Conservation (phyloP, 2,797 vertebrate genomes). For the Gymnothorax javanicus region DNA sequence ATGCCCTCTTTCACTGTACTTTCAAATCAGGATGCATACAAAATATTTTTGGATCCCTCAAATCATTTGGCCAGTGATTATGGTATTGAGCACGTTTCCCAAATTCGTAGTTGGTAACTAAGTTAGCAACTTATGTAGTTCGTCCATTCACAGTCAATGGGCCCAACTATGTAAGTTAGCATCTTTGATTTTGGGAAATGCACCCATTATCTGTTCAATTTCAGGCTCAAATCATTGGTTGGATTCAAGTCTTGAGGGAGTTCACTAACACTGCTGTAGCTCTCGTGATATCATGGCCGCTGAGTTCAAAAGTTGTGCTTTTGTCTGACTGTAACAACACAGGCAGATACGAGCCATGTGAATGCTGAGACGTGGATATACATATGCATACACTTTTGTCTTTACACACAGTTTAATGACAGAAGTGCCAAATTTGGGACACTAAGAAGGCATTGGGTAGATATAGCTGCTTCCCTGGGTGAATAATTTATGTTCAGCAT, state of each 20-base stretch:
- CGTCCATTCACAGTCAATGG: too few relatives aligned
- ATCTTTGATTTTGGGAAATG: too few relatives aligned
- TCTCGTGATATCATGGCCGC: background rate
- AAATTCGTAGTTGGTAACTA: too few relatives aligned
- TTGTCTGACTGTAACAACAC: background rate
- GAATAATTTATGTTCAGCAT: background rate
- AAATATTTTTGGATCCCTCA: too few relatives aligned
- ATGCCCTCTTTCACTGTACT: too few relatives aligned
- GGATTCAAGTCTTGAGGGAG: background rate
- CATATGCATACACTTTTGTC: constrained; percentile 20
- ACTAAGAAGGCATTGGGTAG: background rate
- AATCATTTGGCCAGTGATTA: background rate
- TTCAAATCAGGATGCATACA: too few relatives aligned
- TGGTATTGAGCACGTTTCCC: too few relatives aligned
- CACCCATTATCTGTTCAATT: too few relatives aligned
- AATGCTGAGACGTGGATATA: constrained; percentile 11
- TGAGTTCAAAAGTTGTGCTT: background rate
- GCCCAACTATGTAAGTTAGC: too few relatives aligned
- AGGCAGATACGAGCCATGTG: constrained; percentile 21
- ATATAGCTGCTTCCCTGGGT: background rate
- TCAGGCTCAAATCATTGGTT: too few relatives aligned
- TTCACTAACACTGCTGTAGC: background rate
- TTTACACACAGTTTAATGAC: background rate
- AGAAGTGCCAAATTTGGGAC: background rate
- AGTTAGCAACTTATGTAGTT: too few relatives aligned